These are phyloP conservation scores for Chlorops oryzae DNA, from an alignment of 1,140 invertebrate genomes.

Conservation along the genomic window DNA sequence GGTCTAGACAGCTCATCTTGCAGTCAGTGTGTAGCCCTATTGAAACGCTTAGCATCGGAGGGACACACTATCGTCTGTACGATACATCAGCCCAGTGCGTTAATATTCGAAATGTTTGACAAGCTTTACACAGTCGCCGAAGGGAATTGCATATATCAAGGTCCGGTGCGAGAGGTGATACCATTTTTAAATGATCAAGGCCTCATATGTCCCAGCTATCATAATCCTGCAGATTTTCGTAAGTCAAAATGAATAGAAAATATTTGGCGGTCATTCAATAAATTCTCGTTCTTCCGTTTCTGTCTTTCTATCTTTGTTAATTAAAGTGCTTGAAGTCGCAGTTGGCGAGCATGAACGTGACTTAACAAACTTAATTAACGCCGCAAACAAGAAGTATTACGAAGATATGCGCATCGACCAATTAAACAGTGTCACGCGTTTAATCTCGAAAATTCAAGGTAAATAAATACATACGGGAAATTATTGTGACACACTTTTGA, in stretches of 20 bases:
- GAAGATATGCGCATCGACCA: constrained; percentile 42
- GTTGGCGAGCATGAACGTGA: constrained; percentile 67
- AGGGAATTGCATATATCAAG: constrained; percentile 85
- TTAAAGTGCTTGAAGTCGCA: constrained; percentile 72
- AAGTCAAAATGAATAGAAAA: constrained; percentile 14
- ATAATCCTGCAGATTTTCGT: constrained; percentile 89
- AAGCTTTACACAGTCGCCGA: constrained; percentile 82
- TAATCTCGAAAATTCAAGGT: constrained; percentile 40
- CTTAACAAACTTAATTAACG: constrained; percentile 52
- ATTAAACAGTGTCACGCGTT: constrained; percentile 19
- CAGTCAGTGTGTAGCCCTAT: constrained; percentile 69
- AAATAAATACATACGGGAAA: too few relatives aligned
- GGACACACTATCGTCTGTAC: constrained; percentile 81
- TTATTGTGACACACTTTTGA: too few relatives aligned
- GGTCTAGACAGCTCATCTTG: constrained; percentile 82
- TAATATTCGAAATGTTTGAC: constrained; percentile 95
- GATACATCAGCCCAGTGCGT: constrained; percentile 93
- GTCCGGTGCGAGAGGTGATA: constrained; percentile 65
- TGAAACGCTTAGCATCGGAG: constrained; percentile 70
- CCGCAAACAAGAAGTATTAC: constrained; percentile 53
- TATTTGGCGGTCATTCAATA: neutral
- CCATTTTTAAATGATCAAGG: constrained; percentile 75
- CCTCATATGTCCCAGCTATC: constrained; percentile 82
- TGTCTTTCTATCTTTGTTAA: constrained; percentile 29
- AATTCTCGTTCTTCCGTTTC: too few relatives aligned